Evolutionary conservation across 2,888 invertebrate species (phyloP).

Genomic region (Cataglyphis altisquamis): DNA sequence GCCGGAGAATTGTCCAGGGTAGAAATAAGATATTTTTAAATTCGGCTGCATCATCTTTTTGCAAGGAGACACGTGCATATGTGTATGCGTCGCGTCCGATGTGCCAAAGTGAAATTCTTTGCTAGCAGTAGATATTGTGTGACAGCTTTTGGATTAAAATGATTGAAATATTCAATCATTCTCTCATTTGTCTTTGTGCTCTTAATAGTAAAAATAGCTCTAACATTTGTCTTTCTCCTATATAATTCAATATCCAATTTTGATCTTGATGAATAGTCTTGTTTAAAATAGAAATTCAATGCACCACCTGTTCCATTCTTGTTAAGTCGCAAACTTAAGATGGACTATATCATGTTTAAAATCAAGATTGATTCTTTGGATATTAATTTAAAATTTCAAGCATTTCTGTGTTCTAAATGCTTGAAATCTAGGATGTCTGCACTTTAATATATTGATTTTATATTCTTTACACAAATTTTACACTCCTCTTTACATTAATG

Average conservation of each 20-base stretch:
- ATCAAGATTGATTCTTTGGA: neutral
- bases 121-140: neutral
- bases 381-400: neutral
- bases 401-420: neutral
- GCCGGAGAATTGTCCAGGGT: slow-evolving; percentile 46
- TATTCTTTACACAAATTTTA: neutral
- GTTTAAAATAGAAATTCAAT: slow-evolving; percentile 34
- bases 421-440: neutral
- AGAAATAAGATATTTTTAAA: slow-evolving; percentile 64
- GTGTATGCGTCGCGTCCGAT: neutral
- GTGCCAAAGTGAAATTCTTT: neutral
- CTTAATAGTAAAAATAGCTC: slow-evolving; percentile 38
- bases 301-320: slow-evolving; percentile 38
- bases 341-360: neutral
- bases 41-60: neutral
- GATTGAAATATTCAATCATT: slow-evolving; percentile 18
- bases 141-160: neutral
- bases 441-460: neutral
- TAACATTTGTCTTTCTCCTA: slow-evolving; percentile 8
- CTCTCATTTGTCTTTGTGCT: neutral
- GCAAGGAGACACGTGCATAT: neutral
- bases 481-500: slow-evolving; percentile 16
- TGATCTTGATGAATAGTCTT: slow-evolving; percentile 3
- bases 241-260: neutral
- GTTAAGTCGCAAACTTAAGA: neutral